Conservation (phyloP, 1,140 invertebrate genomes). For the Drosophila pandora region DNA sequence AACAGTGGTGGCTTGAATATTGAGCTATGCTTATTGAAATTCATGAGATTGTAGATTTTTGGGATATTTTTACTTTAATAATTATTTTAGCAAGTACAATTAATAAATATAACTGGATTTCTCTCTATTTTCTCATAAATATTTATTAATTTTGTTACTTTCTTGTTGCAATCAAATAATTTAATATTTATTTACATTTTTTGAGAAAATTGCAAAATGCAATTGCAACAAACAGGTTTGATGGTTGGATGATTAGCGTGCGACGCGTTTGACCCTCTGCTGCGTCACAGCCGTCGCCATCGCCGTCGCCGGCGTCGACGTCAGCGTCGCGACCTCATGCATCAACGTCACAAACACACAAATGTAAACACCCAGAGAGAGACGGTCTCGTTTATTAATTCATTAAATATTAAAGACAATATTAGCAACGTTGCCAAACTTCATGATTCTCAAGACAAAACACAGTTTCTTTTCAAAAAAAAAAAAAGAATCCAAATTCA, state of each 20-base stretch:
- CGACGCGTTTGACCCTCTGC: conserved; percentile 58
- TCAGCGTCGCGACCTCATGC: background rate
- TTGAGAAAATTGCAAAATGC: background rate
- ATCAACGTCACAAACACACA: conserved; percentile 19
- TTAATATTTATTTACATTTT: background rate
- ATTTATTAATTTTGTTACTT: background rate
- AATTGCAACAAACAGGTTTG: conserved; percentile 31
- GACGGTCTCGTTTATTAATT: conserved; percentile 59
- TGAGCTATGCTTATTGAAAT: background rate
- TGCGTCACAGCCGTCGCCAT: conserved; percentile 10
- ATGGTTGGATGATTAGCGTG: conserved; percentile 61
- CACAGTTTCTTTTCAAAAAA: conserved; percentile 21
- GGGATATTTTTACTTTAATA: background rate
- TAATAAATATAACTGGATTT: no score
- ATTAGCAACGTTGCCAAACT: conserved; percentile 57
- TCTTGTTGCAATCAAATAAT: no score
- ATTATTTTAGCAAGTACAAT: background rate
- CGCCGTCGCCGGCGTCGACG: conserved; percentile 14
- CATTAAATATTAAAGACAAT: conserved; percentile 72
- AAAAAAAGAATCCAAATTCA: conserved; percentile 28
- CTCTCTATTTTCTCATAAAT: no score
- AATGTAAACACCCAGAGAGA: conserved; percentile 27
- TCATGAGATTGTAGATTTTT: background rate
- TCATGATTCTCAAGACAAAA: conserved; percentile 6
- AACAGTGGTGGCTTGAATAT: conserved; percentile 8